Percentiles rank a stretch among this genome's conserved stretches.
Conservation (phyloP, 2,113 vertebrate genomes). For the Suricata suricatta region DNA sequence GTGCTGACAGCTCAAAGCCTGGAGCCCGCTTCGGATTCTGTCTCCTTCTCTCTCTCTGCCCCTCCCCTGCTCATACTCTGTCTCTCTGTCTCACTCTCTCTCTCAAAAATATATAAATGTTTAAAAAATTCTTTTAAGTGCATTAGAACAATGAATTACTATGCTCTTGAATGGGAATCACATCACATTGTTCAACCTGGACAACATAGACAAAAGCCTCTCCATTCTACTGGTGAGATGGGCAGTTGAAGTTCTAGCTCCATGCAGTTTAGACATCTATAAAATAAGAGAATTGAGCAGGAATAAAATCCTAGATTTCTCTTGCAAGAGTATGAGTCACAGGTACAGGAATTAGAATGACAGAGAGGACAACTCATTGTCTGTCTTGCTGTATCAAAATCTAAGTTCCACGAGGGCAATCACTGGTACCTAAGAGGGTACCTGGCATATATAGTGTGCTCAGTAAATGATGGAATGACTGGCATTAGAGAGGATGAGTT, state of each 20-base stretch:
- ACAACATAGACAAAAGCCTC: neutral
- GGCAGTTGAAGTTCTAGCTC: neutral
- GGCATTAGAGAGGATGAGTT: neutral
- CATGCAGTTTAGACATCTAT: neutral
- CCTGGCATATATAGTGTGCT: neutral
- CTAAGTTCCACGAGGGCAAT: neutral
- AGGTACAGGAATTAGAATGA: neutral
- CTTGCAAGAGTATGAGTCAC: neutral
- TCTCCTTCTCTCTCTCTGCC: no score
- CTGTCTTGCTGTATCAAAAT: neutral
- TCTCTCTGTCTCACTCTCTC: no score
- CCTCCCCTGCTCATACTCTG: no score
- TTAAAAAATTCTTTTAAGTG: no score
- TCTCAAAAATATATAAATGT: no score
- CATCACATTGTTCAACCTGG: neutral
- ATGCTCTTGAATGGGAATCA: neutral
- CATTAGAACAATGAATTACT: neutral
- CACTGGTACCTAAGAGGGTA: neutral
- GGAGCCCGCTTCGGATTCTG: no score
- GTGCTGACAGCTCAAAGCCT: no score
- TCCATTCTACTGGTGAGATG: neutral
- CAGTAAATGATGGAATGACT: neutral
- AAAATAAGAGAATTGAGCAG: neutral
- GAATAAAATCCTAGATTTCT: neutral
- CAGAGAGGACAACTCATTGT: accelerated